A percentile compares a stretch with the other conserved stretches of the same genome.
These are phyloP conservation scores for Pogoniulus pusillus DNA, from an alignment of 2,797 vertebrate genomes.

Conservation along the genomic window DNA sequence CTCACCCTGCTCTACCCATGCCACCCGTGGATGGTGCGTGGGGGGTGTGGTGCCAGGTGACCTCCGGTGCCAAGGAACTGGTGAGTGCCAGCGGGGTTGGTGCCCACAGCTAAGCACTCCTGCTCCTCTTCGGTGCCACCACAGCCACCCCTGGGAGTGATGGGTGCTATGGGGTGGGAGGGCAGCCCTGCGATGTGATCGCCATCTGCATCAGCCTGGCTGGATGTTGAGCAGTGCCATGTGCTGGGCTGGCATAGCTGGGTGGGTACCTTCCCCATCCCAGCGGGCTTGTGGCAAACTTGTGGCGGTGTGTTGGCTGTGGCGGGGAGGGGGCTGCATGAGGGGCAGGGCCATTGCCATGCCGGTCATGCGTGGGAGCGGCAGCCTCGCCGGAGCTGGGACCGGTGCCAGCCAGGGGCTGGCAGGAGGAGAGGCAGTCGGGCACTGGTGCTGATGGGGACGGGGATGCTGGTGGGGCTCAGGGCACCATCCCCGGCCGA, in stretches of 20 bases:
- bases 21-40: neutral
- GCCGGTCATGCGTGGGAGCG: slow-evolving; percentile 57
- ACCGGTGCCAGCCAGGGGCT: slow-evolving; percentile 17
- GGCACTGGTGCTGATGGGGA: neutral
- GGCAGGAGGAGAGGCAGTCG: slow-evolving; percentile 11
- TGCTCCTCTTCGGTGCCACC: neutral
- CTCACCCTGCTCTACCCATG: accelerated
- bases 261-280: neutral
- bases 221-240: neutral
- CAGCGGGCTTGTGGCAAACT: neutral
- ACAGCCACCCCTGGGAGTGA: neutral
- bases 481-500: neutral
- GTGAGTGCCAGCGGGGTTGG: neutral
- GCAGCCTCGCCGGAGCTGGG: neutral
- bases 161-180: neutral
- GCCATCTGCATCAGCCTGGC: accelerated
- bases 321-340: neutral
- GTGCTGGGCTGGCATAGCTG: neutral
- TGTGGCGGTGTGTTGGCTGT: neutral
- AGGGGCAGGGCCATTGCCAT: slow-evolving; percentile 24
- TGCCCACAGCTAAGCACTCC: accelerated
- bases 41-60: neutral
- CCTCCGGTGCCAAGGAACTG: neutral
- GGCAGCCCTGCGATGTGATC: too few species aligned
- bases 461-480: neutral